Evolutionary conservation across 2,113 vertebrate genomes (phyloP).

Genomic region (Crotalus viridis): DNA sequence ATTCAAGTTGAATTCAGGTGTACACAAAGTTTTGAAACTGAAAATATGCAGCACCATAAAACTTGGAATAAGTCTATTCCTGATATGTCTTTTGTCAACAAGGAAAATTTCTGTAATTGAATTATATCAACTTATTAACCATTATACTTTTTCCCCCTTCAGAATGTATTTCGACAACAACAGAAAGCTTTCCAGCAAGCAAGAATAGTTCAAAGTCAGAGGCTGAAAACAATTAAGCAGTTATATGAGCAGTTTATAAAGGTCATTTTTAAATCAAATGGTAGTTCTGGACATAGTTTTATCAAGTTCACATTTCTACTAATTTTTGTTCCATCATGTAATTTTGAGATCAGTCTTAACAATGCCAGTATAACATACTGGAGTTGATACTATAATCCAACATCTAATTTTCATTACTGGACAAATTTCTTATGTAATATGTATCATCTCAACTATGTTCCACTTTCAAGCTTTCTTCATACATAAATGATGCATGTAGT

Average conservation of each 20-base stretch:
- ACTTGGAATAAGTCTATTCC: neutral
- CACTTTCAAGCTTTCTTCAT: neutral
- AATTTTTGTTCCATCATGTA: neutral
- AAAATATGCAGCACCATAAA: neutral
- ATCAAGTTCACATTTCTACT: neutral
- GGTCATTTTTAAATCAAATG: constrained; percentile 65
- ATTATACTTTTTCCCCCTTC: constrained; percentile 24
- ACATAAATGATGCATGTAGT: neutral
- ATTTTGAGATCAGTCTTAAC: neutral
- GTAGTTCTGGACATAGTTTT: neutral
- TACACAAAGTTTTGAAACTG: neutral
- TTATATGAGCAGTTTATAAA: constrained; percentile 88
- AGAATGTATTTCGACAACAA: constrained; percentile 89
- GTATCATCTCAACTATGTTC: neutral
- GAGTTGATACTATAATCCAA: neutral
- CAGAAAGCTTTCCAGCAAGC: constrained; percentile 90
- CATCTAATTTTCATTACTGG: neutral
- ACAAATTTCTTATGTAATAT: neutral
- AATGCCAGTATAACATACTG: neutral
- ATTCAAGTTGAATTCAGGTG: neutral
- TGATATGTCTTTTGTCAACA: neutral
- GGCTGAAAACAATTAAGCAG: constrained; percentile 87
- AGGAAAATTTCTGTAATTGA: neutral
- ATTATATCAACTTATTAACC: neutral
- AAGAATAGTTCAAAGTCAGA: constrained; percentile 86